phyloP scores from a whole-genome alignment of 1,140 invertebrate species.

The Drosophila pseudoobscura region DNA sequence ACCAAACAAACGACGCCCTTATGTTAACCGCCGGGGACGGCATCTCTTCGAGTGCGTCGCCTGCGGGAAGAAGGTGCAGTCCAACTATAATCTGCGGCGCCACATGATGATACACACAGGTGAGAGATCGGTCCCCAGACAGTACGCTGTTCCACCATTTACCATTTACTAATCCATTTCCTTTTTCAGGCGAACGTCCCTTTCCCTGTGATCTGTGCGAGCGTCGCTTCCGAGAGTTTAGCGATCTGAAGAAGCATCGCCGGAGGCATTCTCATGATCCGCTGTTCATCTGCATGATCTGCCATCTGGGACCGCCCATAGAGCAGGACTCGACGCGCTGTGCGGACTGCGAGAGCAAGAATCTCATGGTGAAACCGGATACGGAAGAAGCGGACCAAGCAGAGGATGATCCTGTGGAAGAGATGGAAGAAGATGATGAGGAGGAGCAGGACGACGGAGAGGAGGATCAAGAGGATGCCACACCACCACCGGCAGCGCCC shows the following conservation, averaged over 20 bases:
- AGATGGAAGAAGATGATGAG: constrained; percentile 2
- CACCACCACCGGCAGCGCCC: not conserved
- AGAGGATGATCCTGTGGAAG: constrained; percentile 3
- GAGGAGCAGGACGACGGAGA: constrained; percentile 12
- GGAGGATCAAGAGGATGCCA: constrained; percentile 6
- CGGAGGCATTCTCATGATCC: constrained; percentile 85
- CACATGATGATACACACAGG: constrained; percentile 83
- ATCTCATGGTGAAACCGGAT: constrained; percentile 54
- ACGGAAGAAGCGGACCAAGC: constrained; percentile 13
- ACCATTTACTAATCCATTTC: not conserved
- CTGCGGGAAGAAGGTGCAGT: constrained; percentile 79
- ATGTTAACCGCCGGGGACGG: constrained; percentile 59
- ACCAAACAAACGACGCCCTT: constrained; percentile 33
- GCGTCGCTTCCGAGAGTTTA: constrained; percentile 85
- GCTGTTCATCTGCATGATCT: constrained; percentile 86
- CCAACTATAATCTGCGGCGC: constrained; percentile 77
- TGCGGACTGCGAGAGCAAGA: constrained; percentile 67
- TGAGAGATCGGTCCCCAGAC: constrained; percentile 9
- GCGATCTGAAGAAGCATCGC: constrained; percentile 84
- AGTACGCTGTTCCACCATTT: too few relatives aligned
- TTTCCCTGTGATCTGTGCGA: constrained; percentile 84
- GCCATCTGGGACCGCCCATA: constrained; percentile 52
- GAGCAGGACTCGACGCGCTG: constrained; percentile 76
- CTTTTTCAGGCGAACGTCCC: constrained; percentile 74
- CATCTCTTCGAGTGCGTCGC: constrained; percentile 70